Conservation (phyloP, 2,113 vertebrate genomes). For the Lepus timidus region DNA sequence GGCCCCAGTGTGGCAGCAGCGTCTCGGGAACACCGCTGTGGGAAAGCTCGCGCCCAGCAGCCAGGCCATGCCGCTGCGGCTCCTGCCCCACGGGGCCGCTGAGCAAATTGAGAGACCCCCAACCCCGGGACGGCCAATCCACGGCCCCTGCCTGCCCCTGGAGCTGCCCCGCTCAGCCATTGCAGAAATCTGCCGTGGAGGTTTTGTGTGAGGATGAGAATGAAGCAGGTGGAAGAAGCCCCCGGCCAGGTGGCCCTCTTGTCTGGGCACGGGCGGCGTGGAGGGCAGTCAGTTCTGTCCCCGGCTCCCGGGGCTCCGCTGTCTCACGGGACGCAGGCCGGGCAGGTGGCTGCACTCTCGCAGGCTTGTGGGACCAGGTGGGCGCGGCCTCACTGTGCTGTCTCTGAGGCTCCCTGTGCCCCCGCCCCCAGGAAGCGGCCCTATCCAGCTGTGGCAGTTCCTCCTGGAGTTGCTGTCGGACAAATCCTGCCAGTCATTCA, state of each 20-base stretch:
- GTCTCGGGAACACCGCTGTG: no score
- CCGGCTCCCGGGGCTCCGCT: rapidly evolving
- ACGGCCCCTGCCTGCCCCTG: no score
- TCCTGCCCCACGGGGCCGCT: rapidly evolving
- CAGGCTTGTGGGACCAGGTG: rapidly evolving
- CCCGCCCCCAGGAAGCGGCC: constrained; percentile 91
- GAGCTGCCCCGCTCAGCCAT: no score
- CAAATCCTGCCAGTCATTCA: constrained; percentile 93
- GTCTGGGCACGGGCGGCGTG: rapidly evolving
- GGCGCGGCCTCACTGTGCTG: rapidly evolving
- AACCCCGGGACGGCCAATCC: no score
- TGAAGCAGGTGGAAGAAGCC: background rate
- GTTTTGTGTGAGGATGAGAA: no score
- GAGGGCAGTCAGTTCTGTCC: rapidly evolving
- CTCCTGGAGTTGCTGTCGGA: constrained; percentile 94
- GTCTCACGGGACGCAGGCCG: no score
- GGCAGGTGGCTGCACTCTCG: no score
- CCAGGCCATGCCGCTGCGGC: background rate
- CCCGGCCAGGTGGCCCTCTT: background rate
- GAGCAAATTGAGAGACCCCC: no score
- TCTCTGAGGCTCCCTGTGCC: rapidly evolving
- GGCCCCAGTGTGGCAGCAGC: no score
- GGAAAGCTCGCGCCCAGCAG: background rate
- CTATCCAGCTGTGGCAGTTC: constrained; percentile 96
- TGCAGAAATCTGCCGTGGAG: no score